These are phyloP conservation scores for Hesperia comma DNA, from an alignment of 2,888 invertebrate species.

Conservation along the genomic window DNA sequence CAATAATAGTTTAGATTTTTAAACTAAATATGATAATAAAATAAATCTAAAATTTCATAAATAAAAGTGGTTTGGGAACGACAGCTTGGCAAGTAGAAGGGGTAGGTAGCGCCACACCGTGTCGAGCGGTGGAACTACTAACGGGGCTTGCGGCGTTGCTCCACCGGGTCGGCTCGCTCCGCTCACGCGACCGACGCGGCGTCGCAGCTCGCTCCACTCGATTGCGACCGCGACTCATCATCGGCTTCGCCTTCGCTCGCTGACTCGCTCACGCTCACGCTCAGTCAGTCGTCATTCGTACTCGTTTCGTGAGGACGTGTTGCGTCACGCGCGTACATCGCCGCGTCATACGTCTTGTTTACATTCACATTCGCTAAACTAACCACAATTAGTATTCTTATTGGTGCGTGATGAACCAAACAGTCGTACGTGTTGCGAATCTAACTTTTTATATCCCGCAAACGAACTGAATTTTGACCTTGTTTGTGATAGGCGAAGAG, in stretches of 20 bases:
- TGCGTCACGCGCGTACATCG: slow-evolving; percentile 54
- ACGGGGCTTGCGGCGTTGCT: slow-evolving; percentile 44
- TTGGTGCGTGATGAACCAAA: slow-evolving; percentile 75
- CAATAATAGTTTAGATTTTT: too few species aligned
- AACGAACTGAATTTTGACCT: slow-evolving; percentile 62
- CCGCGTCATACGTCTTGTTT: slow-evolving; percentile 74
- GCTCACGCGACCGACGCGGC: slow-evolving; percentile 54
- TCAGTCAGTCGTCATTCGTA: slow-evolving; percentile 50
- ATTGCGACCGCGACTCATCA: slow-evolving; percentile 37
- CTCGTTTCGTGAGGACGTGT: slow-evolving; percentile 48
- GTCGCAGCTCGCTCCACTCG: slow-evolving; percentile 48
- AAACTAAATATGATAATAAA: too few species aligned
- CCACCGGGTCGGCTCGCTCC: slow-evolving; percentile 42
- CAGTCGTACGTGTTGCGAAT: slow-evolving; percentile 53
- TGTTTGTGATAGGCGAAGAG: slow-evolving; percentile 67
- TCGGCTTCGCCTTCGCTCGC: slow-evolving; percentile 14
- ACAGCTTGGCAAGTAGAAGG: slow-evolving; percentile 12
- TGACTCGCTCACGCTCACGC: slow-evolving; percentile 15
- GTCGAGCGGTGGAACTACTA: slow-evolving; percentile 56
- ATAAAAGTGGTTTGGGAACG: too few species aligned
- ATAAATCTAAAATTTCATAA: not conserved
- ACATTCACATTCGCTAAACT: slow-evolving; percentile 51
- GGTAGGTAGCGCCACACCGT: slow-evolving; percentile 59
- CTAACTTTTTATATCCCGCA: slow-evolving; percentile 46
- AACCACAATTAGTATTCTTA: slow-evolving; percentile 63